A percentile compares a stretch with the other conserved stretches of the same genome.
These are phyloP conservation scores for Odiellus spinosus DNA, from an alignment of 2,888 invertebrate genomes.

Conservation along the genomic window DNA sequence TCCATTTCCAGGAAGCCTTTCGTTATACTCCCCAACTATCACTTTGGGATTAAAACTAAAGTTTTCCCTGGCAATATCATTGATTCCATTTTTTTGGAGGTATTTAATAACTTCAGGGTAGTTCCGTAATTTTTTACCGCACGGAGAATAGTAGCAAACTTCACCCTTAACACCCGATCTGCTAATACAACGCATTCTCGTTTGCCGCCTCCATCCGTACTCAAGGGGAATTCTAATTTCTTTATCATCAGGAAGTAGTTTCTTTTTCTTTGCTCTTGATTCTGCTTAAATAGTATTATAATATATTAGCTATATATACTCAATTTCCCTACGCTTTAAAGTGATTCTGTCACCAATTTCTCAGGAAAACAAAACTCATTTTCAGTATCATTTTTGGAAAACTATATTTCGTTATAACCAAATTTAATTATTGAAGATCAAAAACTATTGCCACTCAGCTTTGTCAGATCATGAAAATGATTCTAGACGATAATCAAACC, in stretches of 20 bases:
- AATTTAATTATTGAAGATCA: too few species aligned
- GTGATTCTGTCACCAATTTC: too few species aligned
- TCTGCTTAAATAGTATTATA: slow-evolving; percentile 3
- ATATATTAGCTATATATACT: too few species aligned
- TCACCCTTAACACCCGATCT: slow-evolving; percentile 81
- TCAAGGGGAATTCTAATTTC: slow-evolving; percentile 48
- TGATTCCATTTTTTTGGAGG: slow-evolving; percentile 48
- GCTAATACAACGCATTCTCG: slow-evolving; percentile 69
- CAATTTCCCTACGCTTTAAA: too few species aligned
- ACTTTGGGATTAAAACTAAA: slow-evolving; percentile 82
- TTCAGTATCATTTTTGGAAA: too few species aligned
- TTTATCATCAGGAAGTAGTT: slow-evolving; percentile 39
- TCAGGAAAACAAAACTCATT: too few species aligned
- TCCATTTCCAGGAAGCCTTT: slow-evolving; percentile 40
- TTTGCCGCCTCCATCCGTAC: slow-evolving; percentile 82
- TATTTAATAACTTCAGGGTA: slow-evolving; percentile 51
- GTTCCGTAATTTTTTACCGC: slow-evolving; percentile 44
- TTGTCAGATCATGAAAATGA: too few species aligned
- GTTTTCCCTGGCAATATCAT: slow-evolving; percentile 60
- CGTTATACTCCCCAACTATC: slow-evolving; percentile 78
- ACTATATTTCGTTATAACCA: too few species aligned
- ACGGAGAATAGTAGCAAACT: slow-evolving; percentile 64
- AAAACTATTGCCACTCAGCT: too few species aligned
- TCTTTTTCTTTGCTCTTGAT: slow-evolving; percentile 30
- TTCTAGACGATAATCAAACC: too few species aligned